Percentiles rank a stretch among this genome's conserved stretches.
Evolutionary conservation across 2,888 invertebrate species (phyloP).

Genomic region (Aquatica leii): DNA sequence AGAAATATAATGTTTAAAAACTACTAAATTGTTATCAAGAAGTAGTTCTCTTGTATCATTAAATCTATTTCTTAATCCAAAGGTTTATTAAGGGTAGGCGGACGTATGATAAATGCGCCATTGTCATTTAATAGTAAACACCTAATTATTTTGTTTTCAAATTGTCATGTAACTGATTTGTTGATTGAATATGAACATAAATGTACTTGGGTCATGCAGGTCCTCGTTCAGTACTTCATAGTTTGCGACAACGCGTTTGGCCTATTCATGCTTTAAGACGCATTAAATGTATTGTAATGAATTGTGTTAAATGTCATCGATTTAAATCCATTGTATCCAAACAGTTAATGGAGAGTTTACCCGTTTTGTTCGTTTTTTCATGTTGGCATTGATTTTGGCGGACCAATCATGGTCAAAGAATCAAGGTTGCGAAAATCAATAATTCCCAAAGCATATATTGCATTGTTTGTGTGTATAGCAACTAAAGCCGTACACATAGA

Average conservation of each 20-base stretch:
- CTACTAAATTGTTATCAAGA: no score
- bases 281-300: no score
- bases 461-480: constrained; percentile 41
- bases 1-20: no score
- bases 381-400: constrained; percentile 43
- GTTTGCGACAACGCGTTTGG: no score
- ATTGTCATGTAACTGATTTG: not conserved
- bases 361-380: no score
- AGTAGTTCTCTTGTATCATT: not conserved
- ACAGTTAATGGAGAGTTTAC: no score
- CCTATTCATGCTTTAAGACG: no score
- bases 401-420: constrained; percentile 39
- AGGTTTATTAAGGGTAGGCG: not conserved
- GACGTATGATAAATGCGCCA: not conserved
- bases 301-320: no score
- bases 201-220: not conserved
- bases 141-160: not conserved
- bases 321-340: no score
- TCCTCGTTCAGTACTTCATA: no score
- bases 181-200: not conserved
- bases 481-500: constrained; percentile 43
- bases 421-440: constrained; percentile 32
- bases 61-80: not conserved
- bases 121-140: not conserved
- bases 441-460: constrained; percentile 35